Conservation (phyloP, 2,797 vertebrate genomes). For the Mionectes olivaceus region DNA sequence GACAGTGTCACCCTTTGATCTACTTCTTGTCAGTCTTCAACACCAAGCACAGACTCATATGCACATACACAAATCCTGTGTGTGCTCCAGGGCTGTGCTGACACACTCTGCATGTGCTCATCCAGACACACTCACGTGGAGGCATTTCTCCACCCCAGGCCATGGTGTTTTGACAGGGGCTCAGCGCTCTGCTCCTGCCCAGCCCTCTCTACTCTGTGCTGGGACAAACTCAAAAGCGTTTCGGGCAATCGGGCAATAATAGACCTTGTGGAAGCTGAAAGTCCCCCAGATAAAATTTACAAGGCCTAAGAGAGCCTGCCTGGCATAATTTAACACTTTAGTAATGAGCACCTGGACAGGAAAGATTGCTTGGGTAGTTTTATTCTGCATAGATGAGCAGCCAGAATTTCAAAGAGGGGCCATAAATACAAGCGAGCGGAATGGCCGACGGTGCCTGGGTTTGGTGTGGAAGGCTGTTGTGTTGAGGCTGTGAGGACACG, state of each 20-base stretch:
- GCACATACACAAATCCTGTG: background rate
- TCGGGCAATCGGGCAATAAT: slow-evolving; percentile 11
- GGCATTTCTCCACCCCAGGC: background rate
- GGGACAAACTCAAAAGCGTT: background rate
- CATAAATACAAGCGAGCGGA: slow-evolving; percentile 28
- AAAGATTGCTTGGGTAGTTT: slow-evolving; percentile 32
- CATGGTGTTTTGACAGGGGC: background rate
- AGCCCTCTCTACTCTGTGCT: background rate
- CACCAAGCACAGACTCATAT: background rate
- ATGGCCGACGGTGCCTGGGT: background rate
- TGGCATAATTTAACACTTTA: slow-evolving; percentile 2
- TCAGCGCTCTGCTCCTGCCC: background rate
- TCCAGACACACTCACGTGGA: fast-evolving
- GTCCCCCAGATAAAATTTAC: slow-evolving; percentile 25
- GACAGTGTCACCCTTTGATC: background rate
- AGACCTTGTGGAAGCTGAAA: slow-evolving; percentile 4
- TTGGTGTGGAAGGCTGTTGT: background rate
- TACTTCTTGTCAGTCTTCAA: background rate
- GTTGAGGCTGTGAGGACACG: background rate
- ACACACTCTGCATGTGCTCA: background rate
- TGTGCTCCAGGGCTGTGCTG: background rate
- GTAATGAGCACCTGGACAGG: slow-evolving; percentile 29
- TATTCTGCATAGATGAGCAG: slow-evolving; percentile 45
- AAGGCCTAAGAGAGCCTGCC: slow-evolving; percentile 7
- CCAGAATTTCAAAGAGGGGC: slow-evolving; percentile 26